A percentile compares a stretch with the other conserved stretches of the same genome.
phyloP scores from a whole-genome alignment of 2,113 vertebrate genomes.

The Phaethon lepturus region DNA sequence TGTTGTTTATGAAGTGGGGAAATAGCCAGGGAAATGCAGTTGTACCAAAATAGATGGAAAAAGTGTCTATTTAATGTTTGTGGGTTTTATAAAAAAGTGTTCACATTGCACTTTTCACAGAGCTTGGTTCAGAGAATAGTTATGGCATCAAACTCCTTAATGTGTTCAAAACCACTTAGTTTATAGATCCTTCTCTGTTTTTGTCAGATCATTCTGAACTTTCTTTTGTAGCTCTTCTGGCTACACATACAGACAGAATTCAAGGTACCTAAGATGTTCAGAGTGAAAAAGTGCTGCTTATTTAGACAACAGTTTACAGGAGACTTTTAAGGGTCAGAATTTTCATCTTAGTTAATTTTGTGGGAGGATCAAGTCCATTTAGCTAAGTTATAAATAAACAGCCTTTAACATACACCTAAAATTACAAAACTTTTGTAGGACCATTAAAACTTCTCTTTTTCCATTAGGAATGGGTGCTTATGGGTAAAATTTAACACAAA shows the following conservation, averaged over 20 bases:
- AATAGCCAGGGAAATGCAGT: neutral
- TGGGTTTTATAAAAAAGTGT: neutral
- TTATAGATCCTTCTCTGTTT: neutral
- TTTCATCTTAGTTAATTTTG: neutral
- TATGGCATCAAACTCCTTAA: neutral
- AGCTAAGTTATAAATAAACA: neutral
- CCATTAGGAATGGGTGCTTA: neutral
- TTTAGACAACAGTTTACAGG: neutral
- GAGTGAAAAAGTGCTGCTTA: neutral
- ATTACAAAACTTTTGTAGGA: neutral
- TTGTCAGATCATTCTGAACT: neutral
- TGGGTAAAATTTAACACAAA: neutral
- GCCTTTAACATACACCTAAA: neutral
- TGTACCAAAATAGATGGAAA: neutral
- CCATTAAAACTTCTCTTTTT: neutral
- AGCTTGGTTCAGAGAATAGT: neutral
- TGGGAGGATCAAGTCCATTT: neutral
- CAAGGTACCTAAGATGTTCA: neutral
- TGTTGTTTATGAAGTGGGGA: neutral
- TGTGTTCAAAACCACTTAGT: neutral
- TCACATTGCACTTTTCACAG: neutral
- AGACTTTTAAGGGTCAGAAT: neutral
- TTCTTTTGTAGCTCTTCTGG: neutral
- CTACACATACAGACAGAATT: neutral
- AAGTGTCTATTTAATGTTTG: neutral